Percentiles rank a stretch among this genome's conserved stretches.
Conservation (phyloP, 2,888 invertebrate genomes). For the Andricus quercusramuli region DNA sequence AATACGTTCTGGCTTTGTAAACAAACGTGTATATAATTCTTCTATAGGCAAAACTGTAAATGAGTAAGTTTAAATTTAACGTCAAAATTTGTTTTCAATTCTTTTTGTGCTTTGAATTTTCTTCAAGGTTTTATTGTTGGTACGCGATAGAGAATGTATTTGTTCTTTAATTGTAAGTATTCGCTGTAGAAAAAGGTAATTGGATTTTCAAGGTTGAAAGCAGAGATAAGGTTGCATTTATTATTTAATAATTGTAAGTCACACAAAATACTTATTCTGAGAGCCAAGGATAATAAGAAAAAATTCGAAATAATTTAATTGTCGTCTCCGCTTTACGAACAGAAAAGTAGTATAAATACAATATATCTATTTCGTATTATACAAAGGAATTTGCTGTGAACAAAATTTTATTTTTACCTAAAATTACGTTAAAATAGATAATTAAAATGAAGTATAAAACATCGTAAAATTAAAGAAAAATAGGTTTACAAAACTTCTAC, state of each 20-base stretch:
- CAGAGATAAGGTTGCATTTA: not conserved
- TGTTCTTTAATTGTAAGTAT: not conserved
- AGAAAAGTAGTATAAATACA: not conserved
- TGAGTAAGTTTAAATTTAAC: not conserved
- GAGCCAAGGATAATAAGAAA: not conserved
- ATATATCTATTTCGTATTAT: not conserved
- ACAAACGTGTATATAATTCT: not conserved
- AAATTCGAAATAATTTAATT: not conserved
- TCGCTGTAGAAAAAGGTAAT: not conserved
- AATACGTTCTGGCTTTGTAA: not conserved
- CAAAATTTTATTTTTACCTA: too few relatives aligned
- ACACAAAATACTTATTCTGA: not conserved
- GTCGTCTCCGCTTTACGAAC: not conserved
- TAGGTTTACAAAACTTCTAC: too few relatives aligned
- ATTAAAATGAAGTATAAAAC: too few relatives aligned
- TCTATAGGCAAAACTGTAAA: not conserved
- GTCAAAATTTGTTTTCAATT: not conserved
- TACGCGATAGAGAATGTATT: not conserved
- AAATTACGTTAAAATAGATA: too few relatives aligned
- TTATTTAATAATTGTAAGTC: not conserved
- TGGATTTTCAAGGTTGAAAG: constrained; percentile 21
- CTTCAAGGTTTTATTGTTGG: not conserved
- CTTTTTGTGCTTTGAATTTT: not conserved
- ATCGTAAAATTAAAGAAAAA: too few relatives aligned
- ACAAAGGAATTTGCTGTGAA: too few relatives aligned